Evolutionary conservation across 2,888 invertebrate species (phyloP).

Genomic region (Lochmaea capreae): DNA sequence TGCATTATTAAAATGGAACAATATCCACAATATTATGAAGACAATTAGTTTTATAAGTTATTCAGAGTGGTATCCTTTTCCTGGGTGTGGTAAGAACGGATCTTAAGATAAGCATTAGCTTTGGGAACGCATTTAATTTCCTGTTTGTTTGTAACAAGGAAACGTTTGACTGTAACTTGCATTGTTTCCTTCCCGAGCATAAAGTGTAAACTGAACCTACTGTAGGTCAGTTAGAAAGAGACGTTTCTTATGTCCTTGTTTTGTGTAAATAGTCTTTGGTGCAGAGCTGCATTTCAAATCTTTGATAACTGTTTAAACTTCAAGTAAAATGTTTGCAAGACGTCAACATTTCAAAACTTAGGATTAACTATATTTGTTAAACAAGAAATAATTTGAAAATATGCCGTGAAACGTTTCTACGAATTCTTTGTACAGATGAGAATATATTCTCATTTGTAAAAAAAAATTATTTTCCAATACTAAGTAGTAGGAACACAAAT

Average conservation of each 20-base stretch:
- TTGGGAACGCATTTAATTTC: constrained; percentile 29
- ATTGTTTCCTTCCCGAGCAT: constrained; percentile 26
- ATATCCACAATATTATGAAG: no score
- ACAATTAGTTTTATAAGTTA: background rate
- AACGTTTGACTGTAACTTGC: constrained; percentile 25
- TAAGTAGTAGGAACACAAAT: no score
- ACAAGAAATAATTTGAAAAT: no score
- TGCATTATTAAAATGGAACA: no score
- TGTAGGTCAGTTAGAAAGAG: constrained; percentile 10
- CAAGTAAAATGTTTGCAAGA: background rate
- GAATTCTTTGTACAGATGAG: no score
- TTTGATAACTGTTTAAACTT: background rate
- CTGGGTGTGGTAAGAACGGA: background rate
- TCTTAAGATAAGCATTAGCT: constrained; percentile 17
- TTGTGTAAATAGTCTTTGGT: background rate
- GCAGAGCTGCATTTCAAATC: background rate
- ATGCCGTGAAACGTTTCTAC: no score
- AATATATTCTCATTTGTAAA: no score
- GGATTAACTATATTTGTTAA: no score
- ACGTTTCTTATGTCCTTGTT: background rate
- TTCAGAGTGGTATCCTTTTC: constrained; percentile 1
- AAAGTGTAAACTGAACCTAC: constrained; percentile 2
- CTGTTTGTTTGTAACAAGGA: constrained; percentile 25
- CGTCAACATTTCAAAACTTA: no score
- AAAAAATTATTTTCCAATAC: no score